Percentiles rank a stretch among this genome's conserved stretches.
These are phyloP conservation scores for Antitype chi DNA, from an alignment of 2,888 invertebrate species.

Conservation along the genomic window DNA sequence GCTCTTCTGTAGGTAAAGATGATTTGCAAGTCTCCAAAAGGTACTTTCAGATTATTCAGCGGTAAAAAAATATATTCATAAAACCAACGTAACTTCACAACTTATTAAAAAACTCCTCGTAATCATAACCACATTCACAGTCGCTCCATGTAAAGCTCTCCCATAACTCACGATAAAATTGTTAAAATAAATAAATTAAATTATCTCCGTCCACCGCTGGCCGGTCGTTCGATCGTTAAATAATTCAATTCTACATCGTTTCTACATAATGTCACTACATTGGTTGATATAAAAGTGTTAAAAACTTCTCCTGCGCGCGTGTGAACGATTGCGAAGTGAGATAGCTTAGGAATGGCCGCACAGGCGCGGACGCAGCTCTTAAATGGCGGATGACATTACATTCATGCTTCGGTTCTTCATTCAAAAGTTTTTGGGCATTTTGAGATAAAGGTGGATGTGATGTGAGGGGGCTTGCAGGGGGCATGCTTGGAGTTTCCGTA, in stretches of 20 bases:
- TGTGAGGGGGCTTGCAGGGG: too few relatives aligned
- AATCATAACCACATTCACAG: constrained; percentile 8
- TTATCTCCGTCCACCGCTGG: constrained; percentile 65
- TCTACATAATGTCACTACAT: constrained; percentile 69
- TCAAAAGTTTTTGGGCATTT: constrained; percentile 31
- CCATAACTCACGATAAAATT: constrained; percentile 56
- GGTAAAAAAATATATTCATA: not conserved
- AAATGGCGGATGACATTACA: constrained; percentile 36
- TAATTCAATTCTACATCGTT: constrained; percentile 81
- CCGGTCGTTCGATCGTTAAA: constrained; percentile 76
- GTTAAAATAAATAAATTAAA: constrained; percentile 74
- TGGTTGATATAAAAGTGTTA: constrained; percentile 58
- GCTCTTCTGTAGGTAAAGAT: not conserved
- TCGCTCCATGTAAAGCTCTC: constrained; percentile 51
- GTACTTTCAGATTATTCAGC: not conserved
- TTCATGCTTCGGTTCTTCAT: constrained; percentile 24
- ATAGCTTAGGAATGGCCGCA: constrained; percentile 38
- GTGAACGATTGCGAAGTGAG: constrained; percentile 49
- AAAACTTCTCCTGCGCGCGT: constrained; percentile 34
- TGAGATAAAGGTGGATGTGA: not conserved
- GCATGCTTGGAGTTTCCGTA: too few relatives aligned
- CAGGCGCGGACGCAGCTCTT: constrained; percentile 23
- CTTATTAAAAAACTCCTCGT: not conserved
- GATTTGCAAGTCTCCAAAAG: too few relatives aligned
- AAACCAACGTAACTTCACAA: not conserved